Evolutionary conservation across 2,797 vertebrate species (phyloP).

Genomic region (Anabas testudineus): DNA sequence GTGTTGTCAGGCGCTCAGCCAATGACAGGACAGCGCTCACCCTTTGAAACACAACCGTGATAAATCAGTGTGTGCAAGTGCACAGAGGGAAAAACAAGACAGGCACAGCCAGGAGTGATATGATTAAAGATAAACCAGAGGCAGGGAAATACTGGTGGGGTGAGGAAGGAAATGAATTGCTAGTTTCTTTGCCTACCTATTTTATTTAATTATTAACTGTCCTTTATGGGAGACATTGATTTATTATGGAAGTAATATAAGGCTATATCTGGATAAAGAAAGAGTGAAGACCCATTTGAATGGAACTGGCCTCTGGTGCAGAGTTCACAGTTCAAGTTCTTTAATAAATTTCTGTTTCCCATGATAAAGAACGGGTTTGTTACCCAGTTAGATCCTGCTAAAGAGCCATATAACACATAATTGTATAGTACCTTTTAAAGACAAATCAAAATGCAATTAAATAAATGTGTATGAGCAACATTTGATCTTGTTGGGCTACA

Average conservation of each 20-base stretch:
- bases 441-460: neutral
- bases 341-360: slow-evolving; percentile 1
- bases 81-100: slow-evolving; percentile 16
- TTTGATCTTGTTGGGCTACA: too few relatives aligned
- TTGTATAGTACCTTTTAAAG: neutral
- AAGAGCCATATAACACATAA: too few relatives aligned
- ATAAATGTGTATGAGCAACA: too few relatives aligned
- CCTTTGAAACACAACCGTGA: slow-evolving; percentile 51
- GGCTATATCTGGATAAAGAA: neutral
- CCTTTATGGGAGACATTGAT: neutral
- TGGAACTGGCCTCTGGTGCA: slow-evolving; percentile 14
- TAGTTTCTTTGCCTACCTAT: neutral
- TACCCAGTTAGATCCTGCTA: neutral
- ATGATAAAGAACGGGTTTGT: neutral
- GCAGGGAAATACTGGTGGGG: neutral
- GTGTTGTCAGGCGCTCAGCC: slow-evolving; percentile 69
- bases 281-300: neutral
- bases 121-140: slow-evolving; percentile 34
- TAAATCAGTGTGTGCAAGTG: slow-evolving; percentile 47
- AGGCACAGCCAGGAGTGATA: neutral
- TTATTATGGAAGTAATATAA: neutral
- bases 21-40: slow-evolving; percentile 56
- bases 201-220: slow-evolving; percentile 8
- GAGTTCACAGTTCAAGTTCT: slow-evolving; percentile 22
- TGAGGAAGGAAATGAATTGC: neutral